A percentile compares a stretch with the other conserved stretches of the same genome.
Evolutionary conservation across 2,797 vertebrate species (phyloP).

Genomic region (Onychomys torridus): DNA sequence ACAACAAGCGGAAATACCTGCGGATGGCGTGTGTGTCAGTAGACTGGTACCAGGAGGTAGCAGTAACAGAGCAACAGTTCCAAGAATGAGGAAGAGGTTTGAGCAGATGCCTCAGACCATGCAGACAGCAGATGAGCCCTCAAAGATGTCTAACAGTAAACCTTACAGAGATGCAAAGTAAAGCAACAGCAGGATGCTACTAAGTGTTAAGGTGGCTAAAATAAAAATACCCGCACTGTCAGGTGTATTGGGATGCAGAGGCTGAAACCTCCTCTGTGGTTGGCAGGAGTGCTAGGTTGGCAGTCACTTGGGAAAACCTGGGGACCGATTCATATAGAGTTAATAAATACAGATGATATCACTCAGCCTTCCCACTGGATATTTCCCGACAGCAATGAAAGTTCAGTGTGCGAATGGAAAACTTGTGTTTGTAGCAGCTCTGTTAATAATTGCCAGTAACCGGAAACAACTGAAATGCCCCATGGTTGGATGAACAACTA

Average conservation of each 20-base stretch:
- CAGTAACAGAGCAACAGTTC: background rate
- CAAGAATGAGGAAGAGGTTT: slow-evolving; percentile 13
- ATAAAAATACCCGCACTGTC: background rate
- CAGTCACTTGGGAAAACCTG: background rate
- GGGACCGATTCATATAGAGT: background rate
- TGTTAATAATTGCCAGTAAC: slow-evolving; percentile 1
- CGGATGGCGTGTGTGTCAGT: background rate
- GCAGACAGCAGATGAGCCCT: background rate
- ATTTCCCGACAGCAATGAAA: slow-evolving; percentile 26
- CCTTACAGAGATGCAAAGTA: background rate
- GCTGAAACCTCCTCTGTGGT: background rate
- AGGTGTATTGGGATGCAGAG: background rate
- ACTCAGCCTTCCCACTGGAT: background rate
- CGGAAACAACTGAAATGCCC: background rate
- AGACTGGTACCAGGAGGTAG: background rate
- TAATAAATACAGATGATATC: background rate
- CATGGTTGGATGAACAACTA: background rate
- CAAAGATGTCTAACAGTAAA: background rate
- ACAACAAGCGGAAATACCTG: background rate
- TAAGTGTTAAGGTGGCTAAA: background rate
- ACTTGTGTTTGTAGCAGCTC: background rate
- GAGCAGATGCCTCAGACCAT: background rate
- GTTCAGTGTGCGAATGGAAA: background rate
- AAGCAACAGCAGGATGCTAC: background rate
- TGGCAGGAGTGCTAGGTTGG: background rate